These are phyloP conservation scores for Drosophila histrio DNA, from an alignment of 2,888 invertebrate genomes.

Conservation along the genomic window DNA sequence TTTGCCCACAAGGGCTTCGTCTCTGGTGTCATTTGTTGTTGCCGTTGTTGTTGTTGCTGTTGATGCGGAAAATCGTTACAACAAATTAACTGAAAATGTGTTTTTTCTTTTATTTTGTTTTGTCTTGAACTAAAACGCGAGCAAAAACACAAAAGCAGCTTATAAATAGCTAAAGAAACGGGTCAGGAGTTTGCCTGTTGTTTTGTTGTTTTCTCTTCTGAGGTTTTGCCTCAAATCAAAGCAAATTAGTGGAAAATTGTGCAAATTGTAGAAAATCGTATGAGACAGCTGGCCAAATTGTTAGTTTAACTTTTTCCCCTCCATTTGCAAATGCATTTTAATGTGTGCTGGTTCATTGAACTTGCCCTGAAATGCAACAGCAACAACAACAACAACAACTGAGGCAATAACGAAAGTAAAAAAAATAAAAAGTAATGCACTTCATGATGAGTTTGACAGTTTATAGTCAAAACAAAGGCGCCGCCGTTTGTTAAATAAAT, in stretches of 20 bases:
- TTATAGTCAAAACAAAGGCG: conserved; percentile 73
- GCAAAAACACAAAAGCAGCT: conserved; percentile 43
- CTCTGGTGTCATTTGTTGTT: conserved; percentile 12
- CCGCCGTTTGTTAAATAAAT: conserved; percentile 69
- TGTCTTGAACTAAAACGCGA: too few relatives aligned
- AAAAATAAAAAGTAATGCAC: conserved; percentile 44
- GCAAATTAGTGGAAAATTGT: conserved; percentile 60
- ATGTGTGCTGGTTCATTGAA: conserved; percentile 35
- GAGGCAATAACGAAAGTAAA: conserved; percentile 12
- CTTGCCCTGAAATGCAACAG: conserved; percentile 23
- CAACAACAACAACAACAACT: neutral
- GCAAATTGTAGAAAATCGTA: conserved; percentile 55
- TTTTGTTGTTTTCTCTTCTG: conserved; percentile 48
- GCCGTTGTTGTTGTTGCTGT: conserved; percentile 22
- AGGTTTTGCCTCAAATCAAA: conserved; percentile 59
- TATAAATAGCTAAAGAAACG: conserved; percentile 64
- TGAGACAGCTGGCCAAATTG: conserved; percentile 53
- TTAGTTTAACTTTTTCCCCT: conserved; percentile 15
- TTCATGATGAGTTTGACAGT: conserved; percentile 69
- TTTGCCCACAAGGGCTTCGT: conserved; percentile 55
- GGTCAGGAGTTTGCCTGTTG: conserved; percentile 60
- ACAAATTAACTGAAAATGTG: conserved; percentile 74
- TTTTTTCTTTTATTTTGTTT: too few relatives aligned
- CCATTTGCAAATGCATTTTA: conserved; percentile 14
- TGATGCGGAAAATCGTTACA: conserved; percentile 78